A percentile compares a stretch with the other conserved stretches of the same genome.
phyloP scores from a whole-genome alignment of 2,888 invertebrate genomes.

The Lochmaea capreae region DNA sequence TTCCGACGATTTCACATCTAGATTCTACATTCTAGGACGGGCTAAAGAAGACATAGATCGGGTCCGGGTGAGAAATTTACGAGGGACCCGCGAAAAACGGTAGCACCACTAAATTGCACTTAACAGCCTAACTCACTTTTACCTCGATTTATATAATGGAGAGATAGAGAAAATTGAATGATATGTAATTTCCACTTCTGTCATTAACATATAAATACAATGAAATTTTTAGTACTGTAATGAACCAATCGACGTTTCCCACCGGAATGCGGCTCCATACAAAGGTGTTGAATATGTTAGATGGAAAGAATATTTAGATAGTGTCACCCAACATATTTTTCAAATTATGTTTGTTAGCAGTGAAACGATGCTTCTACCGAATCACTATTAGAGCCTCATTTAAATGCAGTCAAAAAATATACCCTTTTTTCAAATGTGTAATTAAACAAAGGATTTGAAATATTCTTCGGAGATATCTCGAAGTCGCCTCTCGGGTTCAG shows the following conservation, averaged over 20 bases:
- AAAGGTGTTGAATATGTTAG: slow-evolving; percentile 64
- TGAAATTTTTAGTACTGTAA: slow-evolving; percentile 5
- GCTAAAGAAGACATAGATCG: too few species aligned
- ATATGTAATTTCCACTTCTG: background rate
- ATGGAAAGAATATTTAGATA: slow-evolving; percentile 61
- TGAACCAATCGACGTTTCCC: slow-evolving; percentile 21
- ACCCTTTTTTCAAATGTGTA: slow-evolving; percentile 26
- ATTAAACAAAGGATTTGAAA: slow-evolving; percentile 38
- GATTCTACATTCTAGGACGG: too few species aligned
- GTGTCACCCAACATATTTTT: slow-evolving; percentile 61
- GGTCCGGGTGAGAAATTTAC: too few species aligned
- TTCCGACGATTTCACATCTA: too few species aligned
- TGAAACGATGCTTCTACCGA: slow-evolving; percentile 44
- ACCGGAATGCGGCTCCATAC: slow-evolving; percentile 61
- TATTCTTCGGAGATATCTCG: slow-evolving; percentile 15
- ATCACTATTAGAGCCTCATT: slow-evolving; percentile 46
- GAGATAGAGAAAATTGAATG: too few species aligned
- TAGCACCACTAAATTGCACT: too few species aligned
- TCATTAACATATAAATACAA: background rate
- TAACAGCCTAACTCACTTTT: too few species aligned
- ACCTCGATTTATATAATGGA: too few species aligned
- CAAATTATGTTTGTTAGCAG: slow-evolving; percentile 58
- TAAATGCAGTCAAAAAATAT: slow-evolving; percentile 36
- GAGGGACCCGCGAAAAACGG: too few species aligned
- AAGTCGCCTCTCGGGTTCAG: slow-evolving; percentile 3